A percentile compares a stretch with the other conserved stretches of the same genome.
Conservation (phyloP, 1,140 invertebrate genomes). For the Geopemphigus sp. region DNA sequence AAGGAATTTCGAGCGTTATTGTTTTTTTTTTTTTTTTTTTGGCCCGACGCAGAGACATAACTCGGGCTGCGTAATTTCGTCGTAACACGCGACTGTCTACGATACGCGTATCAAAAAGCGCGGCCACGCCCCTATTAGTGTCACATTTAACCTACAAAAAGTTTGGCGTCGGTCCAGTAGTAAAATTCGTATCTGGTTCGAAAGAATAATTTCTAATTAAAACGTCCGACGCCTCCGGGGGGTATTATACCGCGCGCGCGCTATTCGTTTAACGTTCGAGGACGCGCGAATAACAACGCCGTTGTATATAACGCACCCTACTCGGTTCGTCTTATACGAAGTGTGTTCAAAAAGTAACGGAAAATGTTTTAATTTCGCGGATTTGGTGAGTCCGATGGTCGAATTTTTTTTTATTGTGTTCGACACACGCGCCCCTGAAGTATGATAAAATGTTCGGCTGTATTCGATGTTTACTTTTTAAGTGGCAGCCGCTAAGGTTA, state of each 20-base stretch:
- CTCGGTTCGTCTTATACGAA: constrained; percentile 20
- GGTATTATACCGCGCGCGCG: neutral
- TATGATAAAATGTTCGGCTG: too few species aligned
- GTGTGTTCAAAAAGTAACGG: neutral
- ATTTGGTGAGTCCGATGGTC: too few species aligned
- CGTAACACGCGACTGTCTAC: constrained; percentile 1
- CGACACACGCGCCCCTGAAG: too few species aligned
- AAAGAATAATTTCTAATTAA: constrained; percentile 28
- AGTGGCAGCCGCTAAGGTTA: too few species aligned
- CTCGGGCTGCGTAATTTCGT: constrained; percentile 1
- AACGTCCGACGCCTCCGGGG: neutral
- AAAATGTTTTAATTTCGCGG: too few species aligned
- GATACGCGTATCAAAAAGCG: constrained; percentile 7
- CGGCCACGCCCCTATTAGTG: constrained; percentile 26
- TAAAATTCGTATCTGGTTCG: constrained; percentile 9
- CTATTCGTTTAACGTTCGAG: constrained; percentile 6
- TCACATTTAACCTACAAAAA: constrained; percentile 25
- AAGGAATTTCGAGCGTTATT: too few species aligned
- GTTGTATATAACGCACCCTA: constrained; percentile 6
- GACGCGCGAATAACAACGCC: constrained; percentile 6
- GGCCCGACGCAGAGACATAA: constrained; percentile 2
- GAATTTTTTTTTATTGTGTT: too few species aligned
- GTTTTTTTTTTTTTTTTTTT: constrained; percentile 11
- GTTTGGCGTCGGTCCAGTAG: neutral
- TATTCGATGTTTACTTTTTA: too few species aligned